phyloP scores from a whole-genome alignment of 2,888 invertebrate genomes.

The Ephialtes manifestator region DNA sequence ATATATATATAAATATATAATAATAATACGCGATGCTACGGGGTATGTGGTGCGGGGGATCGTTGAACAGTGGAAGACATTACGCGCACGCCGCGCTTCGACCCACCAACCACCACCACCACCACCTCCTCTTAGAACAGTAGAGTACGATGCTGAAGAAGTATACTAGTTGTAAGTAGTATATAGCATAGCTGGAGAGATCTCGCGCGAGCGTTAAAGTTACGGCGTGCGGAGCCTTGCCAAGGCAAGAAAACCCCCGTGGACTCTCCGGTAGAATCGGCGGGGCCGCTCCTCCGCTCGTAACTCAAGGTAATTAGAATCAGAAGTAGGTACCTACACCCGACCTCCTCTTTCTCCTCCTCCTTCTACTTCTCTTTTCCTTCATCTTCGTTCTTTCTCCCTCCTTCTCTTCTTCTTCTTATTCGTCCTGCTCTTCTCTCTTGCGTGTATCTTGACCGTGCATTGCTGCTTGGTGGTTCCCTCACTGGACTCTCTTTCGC shows the following conservation, averaged over 20 bases:
- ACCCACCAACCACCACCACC: constrained; percentile 12
- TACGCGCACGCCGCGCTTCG: constrained; percentile 53
- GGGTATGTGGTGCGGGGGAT: constrained; percentile 41
- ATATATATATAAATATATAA: constrained; percentile 5
- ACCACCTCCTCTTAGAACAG: constrained; percentile 20
- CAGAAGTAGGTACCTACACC: constrained; percentile 71
- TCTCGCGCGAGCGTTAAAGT: constrained; percentile 65
- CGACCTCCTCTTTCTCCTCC: constrained; percentile 66
- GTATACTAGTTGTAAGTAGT: constrained; percentile 24
- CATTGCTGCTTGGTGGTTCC: constrained; percentile 47
- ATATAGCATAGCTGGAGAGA: constrained; percentile 39
- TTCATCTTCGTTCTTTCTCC: neutral
- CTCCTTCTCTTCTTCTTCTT: constrained; percentile 10
- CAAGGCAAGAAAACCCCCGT: constrained; percentile 62
- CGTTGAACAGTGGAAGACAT: constrained; percentile 55
- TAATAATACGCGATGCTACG: constrained; percentile 2
- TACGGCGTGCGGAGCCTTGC: constrained; percentile 68
- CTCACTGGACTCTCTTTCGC: constrained; percentile 14
- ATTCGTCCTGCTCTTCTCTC: constrained; percentile 1
- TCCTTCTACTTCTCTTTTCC: constrained; percentile 21
- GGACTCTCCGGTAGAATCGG: constrained; percentile 63
- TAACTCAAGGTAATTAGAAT: constrained; percentile 73
- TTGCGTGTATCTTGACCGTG: constrained; percentile 30
- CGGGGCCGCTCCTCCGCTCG: constrained; percentile 71
- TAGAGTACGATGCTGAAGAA: neutral